Evolutionary conservation across 2,797 vertebrate species (phyloP), one percentile per base, ranked within the genome.

Genomic region (Rhinatrema bivittatum): DNA sequence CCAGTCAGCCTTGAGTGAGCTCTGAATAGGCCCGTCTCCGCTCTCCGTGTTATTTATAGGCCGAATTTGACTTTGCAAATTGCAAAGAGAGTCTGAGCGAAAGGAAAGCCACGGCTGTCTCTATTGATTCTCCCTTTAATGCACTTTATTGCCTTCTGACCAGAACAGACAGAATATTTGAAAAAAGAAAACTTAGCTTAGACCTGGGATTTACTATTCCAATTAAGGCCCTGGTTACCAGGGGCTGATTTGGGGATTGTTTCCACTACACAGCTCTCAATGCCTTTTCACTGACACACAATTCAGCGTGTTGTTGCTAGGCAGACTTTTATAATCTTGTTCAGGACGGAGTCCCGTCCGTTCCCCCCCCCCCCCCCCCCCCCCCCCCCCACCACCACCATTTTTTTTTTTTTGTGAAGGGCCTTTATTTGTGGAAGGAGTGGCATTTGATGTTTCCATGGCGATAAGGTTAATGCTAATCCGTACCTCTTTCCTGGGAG

Each of bases 381-480:
- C n/a, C n/a, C n/a, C n/a, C n/a, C n/a, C n/a, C n/a, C n/a, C n/a
- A n/a, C n/a, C n/a, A n/a, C n/a, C n/a, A n/a, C n/a, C n/a, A n/a
- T n/a, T n/a, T n/a, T n/a, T n/a, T n/a, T 65, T 50, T 36, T 46
- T 55, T 63, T 34, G 16, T n/a, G n/a, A n/a, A 9, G 53, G 31
- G 46, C 41, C 56, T 17, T 41, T 14, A 14, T 56, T 27, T 13
- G 54, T 53, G 49, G 56, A 64, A 62, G 62, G 68, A 64, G 53
- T n/a, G n/a, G 59, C 51, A 50, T 50, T 9, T 62, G 53, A 36
- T 20, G 76, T 74, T 75, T 61, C 70, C 67, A 69, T 74, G 57
- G 76, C 39, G 40, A 67, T 62, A 63, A 31, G 51, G 42, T 68
- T 15, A 58, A 29, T 44, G 70, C 54, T 68, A 50, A 60, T 75